Percentiles rank a stretch among this genome's conserved stretches.
These are phyloP conservation scores for Limnothrissa miodon DNA, from an alignment of 2,113 vertebrate species.

Conservation along the genomic window DNA sequence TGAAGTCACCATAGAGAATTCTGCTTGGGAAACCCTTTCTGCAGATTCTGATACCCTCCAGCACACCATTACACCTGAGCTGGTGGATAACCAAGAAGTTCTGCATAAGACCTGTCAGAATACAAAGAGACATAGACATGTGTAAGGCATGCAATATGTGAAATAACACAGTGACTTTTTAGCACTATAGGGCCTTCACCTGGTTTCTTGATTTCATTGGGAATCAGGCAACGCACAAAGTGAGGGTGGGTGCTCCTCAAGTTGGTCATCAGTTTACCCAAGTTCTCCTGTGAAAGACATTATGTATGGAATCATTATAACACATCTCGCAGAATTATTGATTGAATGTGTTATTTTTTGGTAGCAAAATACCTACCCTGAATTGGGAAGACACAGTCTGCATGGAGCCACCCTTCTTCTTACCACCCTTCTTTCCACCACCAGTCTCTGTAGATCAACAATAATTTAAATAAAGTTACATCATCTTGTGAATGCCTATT, in stretches of 20 bases:
- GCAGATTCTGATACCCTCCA: conserved; percentile 51
- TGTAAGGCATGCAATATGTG: too few species aligned
- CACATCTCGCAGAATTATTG: too few species aligned
- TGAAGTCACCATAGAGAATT: conserved; percentile 48
- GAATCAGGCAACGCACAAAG: conserved; percentile 52
- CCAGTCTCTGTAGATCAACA: not conserved
- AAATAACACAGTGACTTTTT: too few species aligned
- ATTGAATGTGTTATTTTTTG: too few species aligned
- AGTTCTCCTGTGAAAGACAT: conserved; percentile 32
- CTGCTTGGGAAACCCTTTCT: conserved; percentile 49
- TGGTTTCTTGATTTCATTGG: conserved; percentile 50
- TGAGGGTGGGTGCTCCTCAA: conserved; percentile 52
- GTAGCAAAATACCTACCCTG: conserved; percentile 41
- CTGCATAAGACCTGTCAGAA: conserved; percentile 45
- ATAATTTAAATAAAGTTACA: too few species aligned
- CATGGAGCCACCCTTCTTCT: conserved; percentile 54
- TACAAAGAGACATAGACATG: too few species aligned
- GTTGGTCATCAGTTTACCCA: conserved; percentile 51
- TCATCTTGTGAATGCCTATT: conserved; percentile 25
- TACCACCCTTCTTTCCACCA: conserved; percentile 44
- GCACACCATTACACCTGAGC: conserved; percentile 50
- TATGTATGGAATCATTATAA: too few species aligned
- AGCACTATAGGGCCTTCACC: conserved; percentile 21
- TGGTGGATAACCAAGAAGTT: conserved; percentile 49
- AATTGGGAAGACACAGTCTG: conserved; percentile 52